phyloP scores from a whole-genome alignment of 2,888 invertebrate species.

The Augiades crinisus region DNA sequence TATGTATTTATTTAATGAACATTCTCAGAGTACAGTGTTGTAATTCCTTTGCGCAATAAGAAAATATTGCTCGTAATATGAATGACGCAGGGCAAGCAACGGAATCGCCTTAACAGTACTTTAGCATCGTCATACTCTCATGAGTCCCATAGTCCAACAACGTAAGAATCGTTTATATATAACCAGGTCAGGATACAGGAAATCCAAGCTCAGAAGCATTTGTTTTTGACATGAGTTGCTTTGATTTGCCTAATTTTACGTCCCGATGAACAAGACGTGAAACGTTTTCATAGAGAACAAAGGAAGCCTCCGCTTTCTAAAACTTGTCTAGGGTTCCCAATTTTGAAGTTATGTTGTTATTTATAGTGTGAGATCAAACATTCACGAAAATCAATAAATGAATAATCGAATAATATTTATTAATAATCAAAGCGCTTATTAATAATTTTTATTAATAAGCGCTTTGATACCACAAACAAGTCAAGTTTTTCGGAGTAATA shows the following conservation, averaged over 20 bases:
- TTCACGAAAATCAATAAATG: constrained; percentile 49
- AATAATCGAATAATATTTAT: constrained; percentile 56
- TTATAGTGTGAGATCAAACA: constrained; percentile 50
- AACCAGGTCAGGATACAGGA: constrained; percentile 24
- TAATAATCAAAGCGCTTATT: too few relatives aligned
- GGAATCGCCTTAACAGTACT: too few relatives aligned
- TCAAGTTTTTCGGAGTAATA: constrained; percentile 78
- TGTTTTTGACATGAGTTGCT: constrained; percentile 58
- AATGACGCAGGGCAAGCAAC: too few relatives aligned
- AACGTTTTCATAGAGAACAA: constrained; percentile 58
- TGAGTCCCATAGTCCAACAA: too few relatives aligned
- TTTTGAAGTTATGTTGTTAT: constrained; percentile 35
- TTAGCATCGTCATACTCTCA: too few relatives aligned
- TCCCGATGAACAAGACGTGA: constrained; percentile 56
- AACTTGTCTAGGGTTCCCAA: constrained; percentile 59
- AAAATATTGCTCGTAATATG: too few relatives aligned
- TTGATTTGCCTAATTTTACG: constrained; percentile 65
- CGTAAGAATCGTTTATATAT: background rate
- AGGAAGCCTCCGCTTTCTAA: constrained; percentile 55
- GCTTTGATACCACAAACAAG: constrained; percentile 71
- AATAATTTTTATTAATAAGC: constrained; percentile 71
- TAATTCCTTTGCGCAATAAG: too few relatives aligned
- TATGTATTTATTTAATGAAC: too few relatives aligned
- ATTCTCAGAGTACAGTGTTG: too few relatives aligned
- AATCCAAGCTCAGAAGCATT: constrained; percentile 43